Conservation (phyloP, 2,888 invertebrate genomes). For the Drosophila macrospina region DNA sequence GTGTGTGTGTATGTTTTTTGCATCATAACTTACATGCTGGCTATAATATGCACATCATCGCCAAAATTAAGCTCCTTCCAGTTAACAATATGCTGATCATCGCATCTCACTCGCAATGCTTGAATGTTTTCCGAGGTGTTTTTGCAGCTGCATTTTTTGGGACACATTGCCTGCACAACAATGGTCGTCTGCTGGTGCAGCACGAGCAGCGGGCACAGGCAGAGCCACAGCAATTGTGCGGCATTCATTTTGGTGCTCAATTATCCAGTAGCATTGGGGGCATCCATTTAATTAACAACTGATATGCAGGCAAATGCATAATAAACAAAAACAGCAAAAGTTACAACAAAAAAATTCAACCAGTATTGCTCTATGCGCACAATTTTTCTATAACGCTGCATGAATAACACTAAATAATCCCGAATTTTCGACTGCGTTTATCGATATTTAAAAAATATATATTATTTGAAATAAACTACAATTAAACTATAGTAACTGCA, state of each 20-base stretch:
- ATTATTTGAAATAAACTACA: background rate
- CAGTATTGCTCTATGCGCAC: slow-evolving; percentile 59
- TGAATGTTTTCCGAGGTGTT: slow-evolving; percentile 77
- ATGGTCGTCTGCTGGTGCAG: slow-evolving; percentile 42
- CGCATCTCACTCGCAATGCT: slow-evolving; percentile 82
- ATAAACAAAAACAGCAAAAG: slow-evolving; percentile 71
- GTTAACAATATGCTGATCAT: slow-evolving; percentile 75
- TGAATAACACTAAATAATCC: slow-evolving; percentile 35
- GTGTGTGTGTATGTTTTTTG: too few species aligned
- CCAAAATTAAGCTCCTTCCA: slow-evolving; percentile 83
- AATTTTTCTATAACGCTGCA: slow-evolving; percentile 44
- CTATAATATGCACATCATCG: slow-evolving; percentile 75
- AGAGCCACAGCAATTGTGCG: slow-evolving; percentile 43
- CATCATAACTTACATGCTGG: slow-evolving; percentile 75
- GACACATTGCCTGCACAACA: slow-evolving; percentile 70
- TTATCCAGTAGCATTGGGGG: slow-evolving; percentile 43
- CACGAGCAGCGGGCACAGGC: slow-evolving; percentile 39
- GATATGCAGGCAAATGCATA: slow-evolving; percentile 55
- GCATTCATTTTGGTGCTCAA: slow-evolving; percentile 48
- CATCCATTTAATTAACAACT: slow-evolving; percentile 65
- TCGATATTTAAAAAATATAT: background rate
- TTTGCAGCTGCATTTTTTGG: slow-evolving; percentile 81
- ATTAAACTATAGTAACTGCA: fast-evolving
- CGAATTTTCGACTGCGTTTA: slow-evolving; percentile 9
- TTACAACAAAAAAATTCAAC: slow-evolving; percentile 66